Evolutionary conservation across 2,113 vertebrate genomes (phyloP), one percentile per base, ranked within the genome.

Genomic region (Sander lucioperca): DNA sequence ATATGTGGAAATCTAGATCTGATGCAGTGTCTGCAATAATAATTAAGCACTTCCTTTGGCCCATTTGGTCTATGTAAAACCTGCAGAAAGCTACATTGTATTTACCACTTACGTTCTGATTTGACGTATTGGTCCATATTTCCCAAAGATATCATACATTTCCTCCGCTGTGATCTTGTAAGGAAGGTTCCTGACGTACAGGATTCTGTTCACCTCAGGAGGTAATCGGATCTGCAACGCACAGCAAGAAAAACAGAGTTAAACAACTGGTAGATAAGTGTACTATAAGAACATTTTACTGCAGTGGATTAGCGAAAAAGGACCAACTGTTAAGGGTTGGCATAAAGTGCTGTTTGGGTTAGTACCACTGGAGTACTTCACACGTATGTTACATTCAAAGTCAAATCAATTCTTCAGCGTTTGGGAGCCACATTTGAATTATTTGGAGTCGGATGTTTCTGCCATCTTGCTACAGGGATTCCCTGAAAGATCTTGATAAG

Each of bases 91-190:
- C 6, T 6, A 30, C 10, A 25, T 3, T 2, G 14, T n/a, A 58
- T 6, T 30, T 14, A 54, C 67, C 36, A 96, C 98, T 98, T 88
- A 99, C 98, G 99, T 98, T 95, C 98, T 95, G 92, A 99, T 99
- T 84, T 99, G 98, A 21, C 98, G 96, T 89, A 99, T 99, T 30
- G 98, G 98, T 72, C 98, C 98, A 0, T 99, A 99, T 89, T 99
- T 99, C n/a, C 98, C 98, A 91, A 99, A 99, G 79, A 99, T 99
- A 69, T 99, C 98, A 39, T 99, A 99, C 98, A 99, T 99, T 90
- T 99, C 98, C 91, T 99, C 98, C 0, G 97, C 98, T 48, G 98
- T 99, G 91, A 99, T 99, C 93, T 99, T 99, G 81, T 99, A 99
- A 0, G 98, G 98, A 83, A 99, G 92, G 82, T 99, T 99, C 76